These are phyloP conservation scores for Tylochromis polylepis DNA, from an alignment of 2,113 vertebrate genomes.

Conservation along the genomic window DNA sequence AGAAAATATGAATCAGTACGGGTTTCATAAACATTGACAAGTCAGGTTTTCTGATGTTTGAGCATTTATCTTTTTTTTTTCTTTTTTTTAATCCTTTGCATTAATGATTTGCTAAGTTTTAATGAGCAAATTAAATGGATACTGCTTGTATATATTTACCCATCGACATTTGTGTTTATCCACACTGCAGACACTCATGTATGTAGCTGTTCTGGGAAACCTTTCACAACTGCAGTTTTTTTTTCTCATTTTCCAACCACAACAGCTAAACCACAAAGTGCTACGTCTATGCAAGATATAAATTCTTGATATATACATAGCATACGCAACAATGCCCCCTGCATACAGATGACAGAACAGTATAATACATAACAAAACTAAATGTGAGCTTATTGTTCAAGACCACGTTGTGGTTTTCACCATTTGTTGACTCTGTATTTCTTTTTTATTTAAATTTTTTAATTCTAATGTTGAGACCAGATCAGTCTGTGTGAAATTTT, in stretches of 20 bases:
- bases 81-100: not conserved
- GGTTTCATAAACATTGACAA: not conserved
- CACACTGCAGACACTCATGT: not conserved
- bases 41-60: not conserved
- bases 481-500: not conserved
- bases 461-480: not conserved
- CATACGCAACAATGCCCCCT: not conserved
- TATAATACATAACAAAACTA: not conserved
- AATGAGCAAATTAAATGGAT: not conserved
- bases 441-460: not conserved
- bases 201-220: not conserved
- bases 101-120: not conserved
- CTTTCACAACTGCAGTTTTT: not conserved
- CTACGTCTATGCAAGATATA: not conserved
- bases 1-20: not conserved
- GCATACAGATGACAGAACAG: not conserved
- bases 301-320: not conserved
- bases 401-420: not conserved
- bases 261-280: slow-evolving; percentile 14
- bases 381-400: not conserved
- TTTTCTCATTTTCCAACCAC: slow-evolving; percentile 25
- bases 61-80: not conserved
- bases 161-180: not conserved
- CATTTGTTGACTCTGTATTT: not conserved
- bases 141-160: not conserved